Percentiles rank a stretch among this genome's conserved stretches.
phyloP scores from a whole-genome alignment of 1,140 invertebrate species.

The Drosophila pseudoobscura region DNA sequence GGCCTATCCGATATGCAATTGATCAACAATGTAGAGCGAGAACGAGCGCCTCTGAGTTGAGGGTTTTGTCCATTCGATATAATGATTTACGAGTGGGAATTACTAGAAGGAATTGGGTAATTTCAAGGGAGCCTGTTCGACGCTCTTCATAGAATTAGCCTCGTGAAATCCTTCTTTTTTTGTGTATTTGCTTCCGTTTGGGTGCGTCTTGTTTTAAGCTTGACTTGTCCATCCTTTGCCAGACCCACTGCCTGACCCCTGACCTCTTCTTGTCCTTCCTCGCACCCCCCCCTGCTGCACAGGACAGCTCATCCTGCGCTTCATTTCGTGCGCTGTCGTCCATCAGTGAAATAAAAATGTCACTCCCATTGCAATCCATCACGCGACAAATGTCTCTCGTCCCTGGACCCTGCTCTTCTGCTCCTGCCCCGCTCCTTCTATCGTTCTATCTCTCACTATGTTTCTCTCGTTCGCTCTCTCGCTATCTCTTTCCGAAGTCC shows the following conservation, averaged over 20 bases:
- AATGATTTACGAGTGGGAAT: too few species aligned
- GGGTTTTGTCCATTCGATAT: too few species aligned
- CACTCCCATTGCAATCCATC: conserved; percentile 83
- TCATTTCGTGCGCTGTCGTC: conserved; percentile 75
- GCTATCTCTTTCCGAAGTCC: conserved; percentile 3
- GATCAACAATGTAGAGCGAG: too few species aligned
- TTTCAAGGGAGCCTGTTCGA: too few species aligned
- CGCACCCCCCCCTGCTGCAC: neutral
- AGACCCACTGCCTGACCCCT: neutral
- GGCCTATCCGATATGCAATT: too few species aligned
- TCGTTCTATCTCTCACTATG: too few species aligned
- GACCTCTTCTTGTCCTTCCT: too few species aligned
- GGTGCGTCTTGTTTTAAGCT: conserved; percentile 30
- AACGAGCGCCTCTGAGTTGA: too few species aligned
- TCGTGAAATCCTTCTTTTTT: too few species aligned
- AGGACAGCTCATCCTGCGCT: conserved; percentile 36
- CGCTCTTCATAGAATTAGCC: too few species aligned
- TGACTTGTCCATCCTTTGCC: conserved; percentile 13
- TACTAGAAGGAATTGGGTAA: too few species aligned
- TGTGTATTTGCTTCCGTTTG: conserved; percentile 19
- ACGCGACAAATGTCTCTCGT: conserved; percentile 79
- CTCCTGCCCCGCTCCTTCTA: neutral
- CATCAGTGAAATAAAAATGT: conserved; percentile 83
- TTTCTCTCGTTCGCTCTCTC: neutral
- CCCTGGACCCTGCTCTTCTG: neutral